Evolutionary conservation across 2,888 invertebrate species (phyloP).

Genomic region (Sesamia inferens): DNA sequence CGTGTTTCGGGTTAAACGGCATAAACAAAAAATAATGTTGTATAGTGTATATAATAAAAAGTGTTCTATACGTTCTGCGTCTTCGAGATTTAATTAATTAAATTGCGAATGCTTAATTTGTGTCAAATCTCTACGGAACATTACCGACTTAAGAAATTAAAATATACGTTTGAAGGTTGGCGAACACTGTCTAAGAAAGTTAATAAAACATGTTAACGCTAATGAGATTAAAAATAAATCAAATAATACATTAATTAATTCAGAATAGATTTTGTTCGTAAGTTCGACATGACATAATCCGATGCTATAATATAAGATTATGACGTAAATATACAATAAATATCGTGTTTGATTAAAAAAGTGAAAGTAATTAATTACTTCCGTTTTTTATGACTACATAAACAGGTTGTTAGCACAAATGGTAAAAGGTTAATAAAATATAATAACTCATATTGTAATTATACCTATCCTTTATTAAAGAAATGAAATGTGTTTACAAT

Average conservation of each 20-base stretch:
- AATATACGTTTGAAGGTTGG: not conserved
- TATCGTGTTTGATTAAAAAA: conserved; percentile 50
- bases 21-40: too few species aligned
- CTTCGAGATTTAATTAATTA: too few species aligned
- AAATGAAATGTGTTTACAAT: too few species aligned
- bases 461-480: too few species aligned
- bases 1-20: too few species aligned
- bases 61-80: too few species aligned
- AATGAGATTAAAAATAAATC: conserved; percentile 25
- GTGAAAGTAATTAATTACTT: conserved; percentile 67
- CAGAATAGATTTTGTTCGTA: conserved; percentile 36
- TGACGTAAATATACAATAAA: conserved; percentile 57
- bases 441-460: conserved; percentile 25
- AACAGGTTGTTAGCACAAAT: conserved; percentile 34
- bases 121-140: not conserved
- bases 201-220: conserved; percentile 1
- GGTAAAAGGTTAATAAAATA: conserved; percentile 7
- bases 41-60: too few species aligned
- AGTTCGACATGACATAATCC: conserved; percentile 50
- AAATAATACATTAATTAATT: conserved; percentile 24
- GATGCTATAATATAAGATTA: conserved; percentile 48
- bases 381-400: conserved; percentile 54
- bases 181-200: not conserved
- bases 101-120: too few species aligned
- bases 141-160: not conserved